Percentiles rank a stretch among this genome's conserved stretches.
These are phyloP conservation scores for Yasuhikotakia modesta DNA, from an alignment of 2,797 vertebrate species.

Conservation along the genomic window DNA sequence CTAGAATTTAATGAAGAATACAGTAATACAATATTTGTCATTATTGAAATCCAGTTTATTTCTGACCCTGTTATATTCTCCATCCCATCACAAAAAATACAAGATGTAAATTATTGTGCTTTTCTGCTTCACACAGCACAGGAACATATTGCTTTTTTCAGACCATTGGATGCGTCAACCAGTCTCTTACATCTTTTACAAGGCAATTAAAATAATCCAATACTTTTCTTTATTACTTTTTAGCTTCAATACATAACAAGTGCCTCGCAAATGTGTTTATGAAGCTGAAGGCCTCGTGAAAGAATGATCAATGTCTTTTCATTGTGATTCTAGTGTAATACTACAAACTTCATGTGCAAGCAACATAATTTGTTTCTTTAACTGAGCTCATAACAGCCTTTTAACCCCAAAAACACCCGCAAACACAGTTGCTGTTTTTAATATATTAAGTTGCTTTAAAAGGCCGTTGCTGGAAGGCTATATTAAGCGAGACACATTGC, in stretches of 20 bases:
- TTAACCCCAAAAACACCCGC: neutral
- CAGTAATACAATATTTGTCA: no score
- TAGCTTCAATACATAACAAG: slow-evolving; percentile 5
- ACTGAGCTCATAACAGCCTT: neutral
- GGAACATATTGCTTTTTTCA: slow-evolving; percentile 20
- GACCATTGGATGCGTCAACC: slow-evolving; percentile 31
- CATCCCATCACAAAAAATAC: slow-evolving; percentile 5
- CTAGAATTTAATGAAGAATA: no score
- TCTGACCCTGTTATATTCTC: neutral
- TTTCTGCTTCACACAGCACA: slow-evolving; percentile 12
- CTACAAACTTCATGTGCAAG: slow-evolving; percentile 16
- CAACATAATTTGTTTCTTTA: neutral
- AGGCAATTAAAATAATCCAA: slow-evolving; percentile 17
- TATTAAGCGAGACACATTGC: slow-evolving; percentile 52
- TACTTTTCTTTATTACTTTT: slow-evolving; percentile 14
- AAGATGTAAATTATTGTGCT: slow-evolving; percentile 28
- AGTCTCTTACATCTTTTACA: slow-evolving; percentile 24
- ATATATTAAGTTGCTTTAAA: neutral
- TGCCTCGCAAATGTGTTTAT: slow-evolving; percentile 1
- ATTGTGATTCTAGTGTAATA: neutral
- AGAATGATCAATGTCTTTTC: slow-evolving; percentile 7
- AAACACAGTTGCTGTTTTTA: neutral
- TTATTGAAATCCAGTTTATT: no score
- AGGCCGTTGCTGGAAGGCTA: slow-evolving; percentile 28
- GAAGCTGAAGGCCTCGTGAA: slow-evolving; percentile 4